phyloP scores from a whole-genome alignment of 2,113 vertebrate species.

The Lynx canadensis region DNA sequence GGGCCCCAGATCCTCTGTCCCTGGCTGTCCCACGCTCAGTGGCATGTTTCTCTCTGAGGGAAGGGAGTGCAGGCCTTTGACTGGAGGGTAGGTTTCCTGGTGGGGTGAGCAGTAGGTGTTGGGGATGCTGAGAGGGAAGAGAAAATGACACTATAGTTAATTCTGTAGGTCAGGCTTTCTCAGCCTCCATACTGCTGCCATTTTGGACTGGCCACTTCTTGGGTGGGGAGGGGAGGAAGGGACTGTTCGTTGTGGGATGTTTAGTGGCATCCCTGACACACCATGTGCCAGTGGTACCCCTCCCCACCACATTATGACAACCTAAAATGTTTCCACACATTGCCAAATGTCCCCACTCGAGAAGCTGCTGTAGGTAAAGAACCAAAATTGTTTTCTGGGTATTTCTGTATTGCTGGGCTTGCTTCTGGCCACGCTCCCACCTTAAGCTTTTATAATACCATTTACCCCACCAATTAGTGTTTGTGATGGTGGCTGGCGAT shows the following conservation, averaged over 20 bases:
- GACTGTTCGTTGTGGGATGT: neutral
- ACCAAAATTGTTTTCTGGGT: neutral
- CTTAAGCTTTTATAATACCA: constrained; percentile 42
- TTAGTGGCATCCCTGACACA: neutral
- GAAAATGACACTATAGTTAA: neutral
- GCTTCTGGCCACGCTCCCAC: constrained; percentile 1
- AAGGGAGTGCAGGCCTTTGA: neutral
- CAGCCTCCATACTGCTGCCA: neutral
- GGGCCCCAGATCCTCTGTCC: neutral
- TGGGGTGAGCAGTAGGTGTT: neutral
- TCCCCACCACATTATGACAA: neutral
- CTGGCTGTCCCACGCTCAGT: neutral
- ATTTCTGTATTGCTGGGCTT: neutral
- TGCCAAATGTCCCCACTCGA: neutral
- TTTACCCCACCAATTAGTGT: constrained; percentile 57
- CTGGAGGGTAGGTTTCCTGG: neutral
- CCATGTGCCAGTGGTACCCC: too few species aligned
- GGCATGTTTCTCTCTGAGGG: neutral
- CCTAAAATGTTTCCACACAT: neutral
- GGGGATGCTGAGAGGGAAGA: neutral
- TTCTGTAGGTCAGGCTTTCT: neutral
- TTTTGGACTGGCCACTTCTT: neutral
- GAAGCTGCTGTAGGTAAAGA: neutral
- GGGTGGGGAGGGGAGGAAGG: neutral
- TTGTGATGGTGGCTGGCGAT: neutral